phyloP scores from a whole-genome alignment of 2,113 vertebrate species.

The Prionailurus viverrinus region DNA sequence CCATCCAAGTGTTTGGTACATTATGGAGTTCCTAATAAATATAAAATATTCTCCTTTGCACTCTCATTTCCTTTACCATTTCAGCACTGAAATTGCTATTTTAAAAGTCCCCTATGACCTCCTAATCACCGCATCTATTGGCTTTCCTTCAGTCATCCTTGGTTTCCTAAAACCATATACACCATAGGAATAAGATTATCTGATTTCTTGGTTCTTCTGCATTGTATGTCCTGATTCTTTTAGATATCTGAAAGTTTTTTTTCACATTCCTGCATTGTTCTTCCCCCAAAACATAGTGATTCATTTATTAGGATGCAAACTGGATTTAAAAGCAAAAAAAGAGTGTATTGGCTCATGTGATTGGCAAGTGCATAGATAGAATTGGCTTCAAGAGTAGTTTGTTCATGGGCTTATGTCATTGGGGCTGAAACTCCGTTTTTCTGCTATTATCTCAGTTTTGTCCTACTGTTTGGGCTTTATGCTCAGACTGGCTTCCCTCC shows the following conservation, averaged over 20 bases:
- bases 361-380: background rate
- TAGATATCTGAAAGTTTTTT: constrained; percentile 30
- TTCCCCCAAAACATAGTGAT: background rate
- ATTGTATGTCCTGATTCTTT: background rate
- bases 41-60: constrained; percentile 4
- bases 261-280: background rate
- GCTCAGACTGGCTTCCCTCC: background rate
- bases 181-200: background rate
- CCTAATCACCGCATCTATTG: background rate
- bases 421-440: background rate
- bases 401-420: background rate
- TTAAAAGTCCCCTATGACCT: background rate
- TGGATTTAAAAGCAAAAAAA: constrained; percentile 32
- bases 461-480: background rate
- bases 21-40: constrained; percentile 45
- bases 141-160: constrained; percentile 1
- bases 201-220: constrained; percentile 25
- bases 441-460: constrained; percentile 6
- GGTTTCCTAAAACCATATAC: background rate
- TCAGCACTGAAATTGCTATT: background rate
- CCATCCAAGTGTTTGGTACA: background rate
- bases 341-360: background rate
- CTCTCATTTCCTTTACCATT: constrained; percentile 6
- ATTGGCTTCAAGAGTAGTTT: constrained; percentile 23
- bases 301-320: background rate